Evolutionary conservation across 2,888 invertebrate genomes (phyloP), one percentile per base, ranked within the genome.

Genomic region (Dryococelus australis): DNA sequence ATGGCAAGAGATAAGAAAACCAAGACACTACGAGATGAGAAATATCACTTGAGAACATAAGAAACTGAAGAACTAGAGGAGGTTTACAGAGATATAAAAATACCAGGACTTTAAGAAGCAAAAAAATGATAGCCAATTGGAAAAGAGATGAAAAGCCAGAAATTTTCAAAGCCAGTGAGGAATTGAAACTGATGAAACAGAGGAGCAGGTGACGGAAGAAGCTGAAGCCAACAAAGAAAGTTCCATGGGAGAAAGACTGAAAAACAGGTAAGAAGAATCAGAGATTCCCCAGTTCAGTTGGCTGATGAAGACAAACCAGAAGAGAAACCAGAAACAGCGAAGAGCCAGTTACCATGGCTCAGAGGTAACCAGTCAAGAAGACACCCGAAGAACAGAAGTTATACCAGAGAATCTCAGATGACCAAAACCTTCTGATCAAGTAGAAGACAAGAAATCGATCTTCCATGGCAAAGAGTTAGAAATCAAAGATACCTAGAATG

Each of bases 1-100:
- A 8, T 91, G 91, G 91, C 79, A 9, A 89, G 91, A 86, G 91
- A 90, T 24, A 89, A 88, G 87, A 90, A 90, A 88, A 0, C 65
- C 51, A 43, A 53, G n/a, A 26, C 24, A 26, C 24, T 43, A 0
- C 47, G 27, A 43, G 12, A 78, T 6, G 86, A 86, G 86, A 2
- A 47, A 89, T 84, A 86, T 87, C 8, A 87, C 81, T 13, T 87
- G 43, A 16, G 81, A 85, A 43, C 43, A 86, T 47, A 53, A 78
- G 65, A 86, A 65, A 27, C 51, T 78, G 86, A 87, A 35, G 86
- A 86, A 84, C 27, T 24, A 16, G 43, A 79, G 28, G 28, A 87
- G 89, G 47, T 87, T 10, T 83, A 8, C 80, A 43, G 43, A 84
- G 43, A 53, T 88, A 88, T 86, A 87, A 90, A 43, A 28, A 89